Evolutionary conservation across 2,113 vertebrate species (phyloP), one percentile per base, ranked within the genome.

Genomic region (Alligator mississippiensis): DNA sequence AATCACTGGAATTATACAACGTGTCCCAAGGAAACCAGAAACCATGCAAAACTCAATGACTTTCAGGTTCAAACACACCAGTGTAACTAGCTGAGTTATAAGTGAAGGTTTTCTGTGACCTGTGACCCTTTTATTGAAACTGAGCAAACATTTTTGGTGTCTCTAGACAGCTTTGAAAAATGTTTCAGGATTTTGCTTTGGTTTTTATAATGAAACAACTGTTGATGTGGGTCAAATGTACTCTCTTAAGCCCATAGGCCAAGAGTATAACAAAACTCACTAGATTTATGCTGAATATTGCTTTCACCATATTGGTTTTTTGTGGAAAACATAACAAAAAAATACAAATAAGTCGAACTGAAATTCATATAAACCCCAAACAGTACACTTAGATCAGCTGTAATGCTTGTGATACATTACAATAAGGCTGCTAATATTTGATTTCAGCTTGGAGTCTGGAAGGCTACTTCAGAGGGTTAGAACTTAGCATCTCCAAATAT

Each of bases 401-500:
- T 5, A 24, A 5, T 19, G 57, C 4, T 28, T 24, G 57, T 6
- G 0, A 7, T 11, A 2, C 19, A 74, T 5, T 22, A 5, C 1
- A 22, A 10, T 57, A 4, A n/a, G 58, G 59, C 2, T 72, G 18
- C 18, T n/a, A 4, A 4, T 9, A 24, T 0, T 1, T 3, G 4
- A 2, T 59, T 68, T 62, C 80, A 34, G 34, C 34, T 72, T 72
- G 70, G 70, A 74, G 70, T 24, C 34, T 22, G 34, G 34, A 47
- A 47, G 47, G 4, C 12, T 72, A 72, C n/a, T 22, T 38, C 68
- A 72, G 68, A 30, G n/a, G n/a, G 30, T 68, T 21, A 11, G 24
- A 6, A 38, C 38, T 34, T 47, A 38, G 24, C 34, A 24, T 38
- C 22, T 12, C 34, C 70, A 74, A 47, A 47, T 74, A 47, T 74